A percentile compares a stretch with the other conserved stretches of the same genome.
Evolutionary conservation across 2,888 invertebrate genomes (phyloP).

Genomic region (Chymomyza amoena): DNA sequence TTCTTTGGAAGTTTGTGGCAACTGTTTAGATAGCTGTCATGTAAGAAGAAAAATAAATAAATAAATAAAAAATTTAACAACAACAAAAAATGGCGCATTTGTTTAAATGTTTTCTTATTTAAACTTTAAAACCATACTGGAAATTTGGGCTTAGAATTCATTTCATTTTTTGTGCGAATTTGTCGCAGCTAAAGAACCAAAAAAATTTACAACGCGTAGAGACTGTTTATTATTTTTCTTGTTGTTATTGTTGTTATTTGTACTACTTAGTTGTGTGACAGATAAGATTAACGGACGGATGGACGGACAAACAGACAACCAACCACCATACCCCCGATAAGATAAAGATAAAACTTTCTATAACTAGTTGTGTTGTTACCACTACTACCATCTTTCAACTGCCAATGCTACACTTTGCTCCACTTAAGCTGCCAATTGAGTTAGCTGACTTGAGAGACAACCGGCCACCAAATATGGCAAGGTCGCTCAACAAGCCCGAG

Average conservation of each 20-base stretch:
- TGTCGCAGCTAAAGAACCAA: background rate
- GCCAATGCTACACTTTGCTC: background rate
- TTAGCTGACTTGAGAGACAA: background rate
- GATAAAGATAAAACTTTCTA: conserved; percentile 42
- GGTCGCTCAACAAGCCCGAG: conserved; percentile 42
- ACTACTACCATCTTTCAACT: background rate
- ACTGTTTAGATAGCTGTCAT: background rate
- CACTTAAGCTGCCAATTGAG: background rate
- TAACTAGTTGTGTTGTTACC: background rate
- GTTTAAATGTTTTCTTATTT: background rate
- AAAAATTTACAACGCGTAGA: background rate
- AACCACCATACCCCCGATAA: conserved; percentile 41
- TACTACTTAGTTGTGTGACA: conserved; percentile 63
- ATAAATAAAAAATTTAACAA: background rate
- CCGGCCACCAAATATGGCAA: conserved; percentile 39
- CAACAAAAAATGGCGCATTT: background rate
- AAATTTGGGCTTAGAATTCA: background rate
- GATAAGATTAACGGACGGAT: conserved; percentile 64
- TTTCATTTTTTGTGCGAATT: background rate
- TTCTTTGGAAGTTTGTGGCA: conserved; percentile 45
- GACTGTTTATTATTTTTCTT: conserved; percentile 2
- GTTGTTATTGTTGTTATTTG: conserved; percentile 49
- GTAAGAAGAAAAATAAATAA: conserved; percentile 3
- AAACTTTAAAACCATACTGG: background rate
- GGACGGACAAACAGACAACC: conserved; percentile 50